phyloP scores from a whole-genome alignment of 2,113 vertebrate genomes.

The Ondatra zibethicus region DNA sequence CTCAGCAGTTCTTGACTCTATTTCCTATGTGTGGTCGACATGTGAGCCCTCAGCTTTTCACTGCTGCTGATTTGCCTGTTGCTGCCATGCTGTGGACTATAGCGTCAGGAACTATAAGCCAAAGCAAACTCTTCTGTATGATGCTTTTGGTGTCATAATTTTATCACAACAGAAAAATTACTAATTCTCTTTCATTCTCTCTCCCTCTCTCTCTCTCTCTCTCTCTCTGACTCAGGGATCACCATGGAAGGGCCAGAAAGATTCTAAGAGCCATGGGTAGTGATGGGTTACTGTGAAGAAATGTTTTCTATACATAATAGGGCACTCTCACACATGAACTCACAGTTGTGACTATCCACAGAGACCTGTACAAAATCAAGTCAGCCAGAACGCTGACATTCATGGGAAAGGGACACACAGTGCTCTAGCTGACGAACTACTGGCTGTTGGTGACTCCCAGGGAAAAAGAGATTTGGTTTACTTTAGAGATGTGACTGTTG shows the following conservation, averaged over 20 bases:
- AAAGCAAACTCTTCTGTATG: background rate
- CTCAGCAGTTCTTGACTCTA: background rate
- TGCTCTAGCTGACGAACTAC: background rate
- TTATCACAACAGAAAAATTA: background rate
- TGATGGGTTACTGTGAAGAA: background rate
- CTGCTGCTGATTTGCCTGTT: background rate
- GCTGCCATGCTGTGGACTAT: no score
- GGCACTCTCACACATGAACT: background rate
- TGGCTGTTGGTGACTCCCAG: background rate
- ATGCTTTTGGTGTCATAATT: background rate
- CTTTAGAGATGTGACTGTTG: no score
- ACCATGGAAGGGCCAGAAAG: background rate
- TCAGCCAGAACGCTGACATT: no score
- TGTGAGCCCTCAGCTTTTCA: background rate
- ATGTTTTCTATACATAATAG: background rate
- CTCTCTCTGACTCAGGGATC: background rate
- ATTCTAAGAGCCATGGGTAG: background rate
- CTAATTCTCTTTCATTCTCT: background rate
- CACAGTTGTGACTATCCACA: background rate
- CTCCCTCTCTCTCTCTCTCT: no score
- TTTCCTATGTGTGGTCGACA: no score
- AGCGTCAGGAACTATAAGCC: background rate
- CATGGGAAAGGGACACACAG: background rate
- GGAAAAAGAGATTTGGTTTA: background rate
- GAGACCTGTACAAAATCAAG: background rate